Evolutionary conservation across 92 coral and sea anemone genomes (phyloP).

Genomic region (Galaxea fascicularis): DNA sequence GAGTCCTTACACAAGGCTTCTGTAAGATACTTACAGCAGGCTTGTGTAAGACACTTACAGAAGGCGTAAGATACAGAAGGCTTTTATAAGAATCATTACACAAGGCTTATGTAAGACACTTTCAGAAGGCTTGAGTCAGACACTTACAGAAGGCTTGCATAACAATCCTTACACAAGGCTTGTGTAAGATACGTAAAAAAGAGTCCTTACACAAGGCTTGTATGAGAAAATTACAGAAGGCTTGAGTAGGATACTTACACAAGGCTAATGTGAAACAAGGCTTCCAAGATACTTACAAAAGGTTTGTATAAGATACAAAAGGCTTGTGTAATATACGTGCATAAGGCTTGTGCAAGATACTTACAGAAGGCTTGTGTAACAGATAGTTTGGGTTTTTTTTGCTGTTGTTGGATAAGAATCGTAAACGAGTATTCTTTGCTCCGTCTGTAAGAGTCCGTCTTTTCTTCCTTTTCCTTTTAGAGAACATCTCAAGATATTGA

Average conservation of each 20-base stretch:
- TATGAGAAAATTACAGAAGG: not conserved
- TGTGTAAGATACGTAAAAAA: not conserved
- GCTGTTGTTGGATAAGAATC: not conserved
- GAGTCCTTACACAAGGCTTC: not conserved
- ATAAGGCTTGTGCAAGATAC: not conserved
- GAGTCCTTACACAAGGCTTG: not conserved
- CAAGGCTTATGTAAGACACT: not conserved
- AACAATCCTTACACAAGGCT: not conserved
- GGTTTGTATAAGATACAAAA: constrained; percentile 4
- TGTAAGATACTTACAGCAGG: constrained; percentile 1
- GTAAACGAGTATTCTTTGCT: not conserved
- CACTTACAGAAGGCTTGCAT: not conserved
- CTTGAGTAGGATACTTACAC: not conserved
- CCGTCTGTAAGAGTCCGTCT: not conserved
- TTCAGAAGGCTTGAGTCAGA: not conserved
- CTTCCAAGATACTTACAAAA: not conserved
- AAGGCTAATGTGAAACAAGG: not conserved
- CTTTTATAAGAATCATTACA: not conserved
- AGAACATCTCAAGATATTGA: not conserved
- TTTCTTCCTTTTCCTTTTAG: not conserved
- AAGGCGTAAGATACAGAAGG: not conserved
- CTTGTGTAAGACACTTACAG: constrained; percentile 2
- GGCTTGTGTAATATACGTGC: constrained; percentile 6
- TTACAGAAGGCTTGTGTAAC: constrained; percentile 11
- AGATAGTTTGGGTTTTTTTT: not conserved